Percentiles rank a stretch among this genome's conserved stretches.
These are phyloP conservation scores for Gorsachius goisagi DNA, from an alignment of 2,113 vertebrate genomes.

Conservation along the genomic window DNA sequence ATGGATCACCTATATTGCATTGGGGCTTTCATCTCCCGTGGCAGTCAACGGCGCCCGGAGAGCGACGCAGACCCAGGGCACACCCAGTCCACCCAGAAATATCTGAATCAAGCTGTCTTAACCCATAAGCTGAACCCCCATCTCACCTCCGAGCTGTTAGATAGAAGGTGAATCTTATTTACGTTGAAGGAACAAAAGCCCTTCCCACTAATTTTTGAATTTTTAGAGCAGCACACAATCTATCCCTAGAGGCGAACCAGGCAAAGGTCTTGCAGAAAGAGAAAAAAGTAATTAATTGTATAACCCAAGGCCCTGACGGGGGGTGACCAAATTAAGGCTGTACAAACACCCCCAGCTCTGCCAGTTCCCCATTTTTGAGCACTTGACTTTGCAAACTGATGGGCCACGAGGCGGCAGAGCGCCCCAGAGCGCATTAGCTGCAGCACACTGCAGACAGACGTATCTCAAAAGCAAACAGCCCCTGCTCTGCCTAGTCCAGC, in stretches of 20 bases:
- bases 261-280: background rate
- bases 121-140: background rate
- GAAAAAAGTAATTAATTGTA: fast-evolving
- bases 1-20: fast-evolving
- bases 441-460: background rate
- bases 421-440: background rate
- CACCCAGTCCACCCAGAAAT: fast-evolving
- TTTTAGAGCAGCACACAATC: background rate
- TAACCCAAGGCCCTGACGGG: background rate
- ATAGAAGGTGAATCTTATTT: background rate
- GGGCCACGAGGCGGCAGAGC: fast-evolving
- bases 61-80: background rate
- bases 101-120: background rate
- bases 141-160: background rate
- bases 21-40: background rate
- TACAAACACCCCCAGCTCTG: background rate
- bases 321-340: background rate
- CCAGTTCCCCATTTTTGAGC: background rate
- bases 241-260: fast-evolving
- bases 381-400: background rate
- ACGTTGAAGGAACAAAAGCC: background rate
- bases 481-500: background rate
- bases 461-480: background rate
- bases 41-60: background rate
- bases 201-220: fast-evolving